phyloP scores from a whole-genome alignment of 2,797 vertebrate genomes.

The Molossus molossus region DNA sequence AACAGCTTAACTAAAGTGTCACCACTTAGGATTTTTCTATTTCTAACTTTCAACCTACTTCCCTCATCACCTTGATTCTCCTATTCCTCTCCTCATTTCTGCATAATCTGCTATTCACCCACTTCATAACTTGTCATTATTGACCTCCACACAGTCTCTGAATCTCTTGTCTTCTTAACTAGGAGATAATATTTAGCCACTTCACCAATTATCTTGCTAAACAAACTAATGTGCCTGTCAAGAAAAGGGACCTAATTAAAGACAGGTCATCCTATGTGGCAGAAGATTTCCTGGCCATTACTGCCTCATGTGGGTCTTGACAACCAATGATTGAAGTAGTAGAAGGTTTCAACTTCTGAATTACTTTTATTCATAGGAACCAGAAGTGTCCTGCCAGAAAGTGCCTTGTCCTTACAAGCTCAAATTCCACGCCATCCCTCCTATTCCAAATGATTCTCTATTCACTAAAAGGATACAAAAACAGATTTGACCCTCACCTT shows the following conservation, averaged over 20 bases:
- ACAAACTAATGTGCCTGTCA: slow-evolving; percentile 33
- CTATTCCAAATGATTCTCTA: slow-evolving; percentile 6
- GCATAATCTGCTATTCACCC: background rate
- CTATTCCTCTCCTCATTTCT: background rate
- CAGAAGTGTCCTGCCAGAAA: slow-evolving; percentile 37
- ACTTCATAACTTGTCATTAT: background rate
- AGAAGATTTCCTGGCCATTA: slow-evolving; percentile 38
- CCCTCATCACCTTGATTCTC: background rate
- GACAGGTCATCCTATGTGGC: background rate
- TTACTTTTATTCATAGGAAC: slow-evolving; percentile 25
- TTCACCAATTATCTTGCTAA: background rate
- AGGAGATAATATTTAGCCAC: background rate
- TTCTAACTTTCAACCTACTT: slow-evolving; percentile 22
- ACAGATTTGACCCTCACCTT: background rate
- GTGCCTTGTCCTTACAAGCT: slow-evolving; percentile 12
- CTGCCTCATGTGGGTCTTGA: background rate
- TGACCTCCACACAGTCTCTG: background rate
- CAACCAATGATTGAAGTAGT: background rate
- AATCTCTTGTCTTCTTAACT: background rate
- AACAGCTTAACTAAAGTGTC: background rate
- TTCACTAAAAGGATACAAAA: slow-evolving; percentile 38
- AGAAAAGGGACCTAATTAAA: slow-evolving; percentile 10
- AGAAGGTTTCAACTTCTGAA: slow-evolving; percentile 52
- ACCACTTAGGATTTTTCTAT: background rate
- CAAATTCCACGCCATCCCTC: background rate